These are phyloP conservation scores for Eutrigla gurnardus DNA, from an alignment of 2,797 vertebrate species.

Conservation along the genomic window DNA sequence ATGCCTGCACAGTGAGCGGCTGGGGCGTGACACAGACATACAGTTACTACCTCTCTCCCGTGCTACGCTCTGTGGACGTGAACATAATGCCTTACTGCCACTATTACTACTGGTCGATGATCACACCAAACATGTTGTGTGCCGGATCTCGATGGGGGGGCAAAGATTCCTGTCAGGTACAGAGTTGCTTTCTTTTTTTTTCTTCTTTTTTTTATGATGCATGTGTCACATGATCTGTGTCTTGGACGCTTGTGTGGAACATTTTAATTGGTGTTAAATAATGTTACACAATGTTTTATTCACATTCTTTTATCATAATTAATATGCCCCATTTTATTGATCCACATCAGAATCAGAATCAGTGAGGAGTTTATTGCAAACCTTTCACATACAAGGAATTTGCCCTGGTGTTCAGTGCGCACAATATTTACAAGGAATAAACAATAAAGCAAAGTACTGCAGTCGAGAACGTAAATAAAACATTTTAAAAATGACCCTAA, in stretches of 20 bases:
- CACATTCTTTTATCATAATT: neutral
- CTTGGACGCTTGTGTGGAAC: neutral
- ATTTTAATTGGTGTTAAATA: neutral
- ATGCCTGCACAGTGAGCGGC: slow-evolving; percentile 83
- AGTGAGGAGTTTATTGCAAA: no score
- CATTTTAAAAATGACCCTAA: no score
- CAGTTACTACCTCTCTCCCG: slow-evolving; percentile 75
- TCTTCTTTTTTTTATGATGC: neutral
- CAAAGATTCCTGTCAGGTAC: slow-evolving; percentile 87
- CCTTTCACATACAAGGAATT: no score
- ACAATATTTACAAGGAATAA: no score
- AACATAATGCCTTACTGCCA: slow-evolving; percentile 58
- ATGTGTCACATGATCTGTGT: neutral
- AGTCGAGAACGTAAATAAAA: no score
- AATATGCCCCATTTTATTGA: neutral
- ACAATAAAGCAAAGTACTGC: no score
- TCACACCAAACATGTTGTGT: slow-evolving; percentile 83
- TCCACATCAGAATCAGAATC: neutral
- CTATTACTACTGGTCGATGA: slow-evolving; percentile 73
- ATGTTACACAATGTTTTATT: neutral
- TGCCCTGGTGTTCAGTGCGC: no score
- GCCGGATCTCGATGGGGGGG: slow-evolving; percentile 79
- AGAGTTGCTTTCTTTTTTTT: neutral
- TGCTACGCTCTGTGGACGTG: slow-evolving; percentile 82
- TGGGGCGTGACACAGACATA: slow-evolving; percentile 84